These are phyloP conservation scores for Brassicogethes aeneus DNA, from an alignment of 2,888 invertebrate species.

Conservation along the genomic window DNA sequence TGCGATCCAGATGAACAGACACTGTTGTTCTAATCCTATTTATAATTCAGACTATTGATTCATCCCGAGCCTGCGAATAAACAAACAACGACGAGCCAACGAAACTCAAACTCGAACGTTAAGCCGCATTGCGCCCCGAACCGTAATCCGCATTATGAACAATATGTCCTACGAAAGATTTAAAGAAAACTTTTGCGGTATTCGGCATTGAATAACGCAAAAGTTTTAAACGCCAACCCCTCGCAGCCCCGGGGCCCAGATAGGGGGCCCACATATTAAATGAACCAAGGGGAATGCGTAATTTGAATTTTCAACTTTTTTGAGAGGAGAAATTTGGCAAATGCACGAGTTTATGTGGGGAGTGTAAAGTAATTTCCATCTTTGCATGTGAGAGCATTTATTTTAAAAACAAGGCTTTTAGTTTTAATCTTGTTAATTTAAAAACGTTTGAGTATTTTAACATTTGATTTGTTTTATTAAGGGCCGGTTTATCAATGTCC, in stretches of 20 bases:
- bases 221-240: not conserved
- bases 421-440: not conserved
- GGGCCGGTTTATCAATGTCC: no score
- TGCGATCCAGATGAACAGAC: not conserved
- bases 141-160: not conserved
- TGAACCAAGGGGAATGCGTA: not conserved
- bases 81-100: not conserved
- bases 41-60: conserved; percentile 1
- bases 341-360: not conserved
- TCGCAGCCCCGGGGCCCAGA: not conserved
- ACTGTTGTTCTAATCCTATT: not conserved
- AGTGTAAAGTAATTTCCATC: not conserved
- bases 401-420: not conserved
- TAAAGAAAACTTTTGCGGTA: not conserved
- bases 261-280: not conserved
- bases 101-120: not conserved
- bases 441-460: not conserved
- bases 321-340: not conserved
- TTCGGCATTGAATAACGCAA: not conserved
- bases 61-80: not conserved
- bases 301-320: not conserved
- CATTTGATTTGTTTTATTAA: no score
- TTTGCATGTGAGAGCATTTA: not conserved
- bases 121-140: not conserved
- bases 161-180: not conserved